Conservation (phyloP, 2,888 invertebrate genomes). For the Strigamia crassipes region DNA sequence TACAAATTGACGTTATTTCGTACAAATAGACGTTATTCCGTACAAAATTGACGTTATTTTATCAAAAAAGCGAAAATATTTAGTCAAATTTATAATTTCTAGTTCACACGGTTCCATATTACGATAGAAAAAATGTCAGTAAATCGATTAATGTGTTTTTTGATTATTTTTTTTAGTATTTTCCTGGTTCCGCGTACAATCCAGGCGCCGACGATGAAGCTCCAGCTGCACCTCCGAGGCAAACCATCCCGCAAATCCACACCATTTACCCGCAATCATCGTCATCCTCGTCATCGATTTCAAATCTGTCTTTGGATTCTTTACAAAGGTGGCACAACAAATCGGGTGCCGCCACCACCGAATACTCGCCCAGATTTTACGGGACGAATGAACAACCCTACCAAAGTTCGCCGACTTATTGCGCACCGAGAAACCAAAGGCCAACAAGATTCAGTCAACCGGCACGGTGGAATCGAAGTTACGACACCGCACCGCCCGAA, state of each 20-base stretch:
- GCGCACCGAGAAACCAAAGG: background rate
- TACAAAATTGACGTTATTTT: too few relatives aligned
- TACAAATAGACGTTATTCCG: too few relatives aligned
- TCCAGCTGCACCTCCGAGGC: slow-evolving; percentile 43
- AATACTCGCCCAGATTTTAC: background rate
- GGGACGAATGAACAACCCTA: background rate
- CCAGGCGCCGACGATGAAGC: slow-evolving; percentile 80
- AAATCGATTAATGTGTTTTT: background rate
- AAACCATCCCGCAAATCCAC: slow-evolving; percentile 6
- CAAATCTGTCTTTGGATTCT: background rate
- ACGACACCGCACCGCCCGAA: background rate
- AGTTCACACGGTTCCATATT: background rate
- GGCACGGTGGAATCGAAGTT: background rate
- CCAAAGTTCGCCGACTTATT: background rate
- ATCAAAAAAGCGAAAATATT: background rate
- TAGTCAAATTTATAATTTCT: background rate
- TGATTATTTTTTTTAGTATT: slow-evolving; percentile 70
- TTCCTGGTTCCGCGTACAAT: slow-evolving; percentile 86
- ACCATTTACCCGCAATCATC: background rate
- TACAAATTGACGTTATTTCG: too few relatives aligned
- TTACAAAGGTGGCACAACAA: slow-evolving; percentile 7
- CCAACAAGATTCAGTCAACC: background rate
- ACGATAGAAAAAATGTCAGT: too few relatives aligned
- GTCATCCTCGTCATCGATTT: background rate
- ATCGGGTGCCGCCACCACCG: background rate